These are phyloP conservation scores for Tokudaia tokunoshimensis DNA, from an alignment of 2,797 vertebrate species.

Conservation along the genomic window DNA sequence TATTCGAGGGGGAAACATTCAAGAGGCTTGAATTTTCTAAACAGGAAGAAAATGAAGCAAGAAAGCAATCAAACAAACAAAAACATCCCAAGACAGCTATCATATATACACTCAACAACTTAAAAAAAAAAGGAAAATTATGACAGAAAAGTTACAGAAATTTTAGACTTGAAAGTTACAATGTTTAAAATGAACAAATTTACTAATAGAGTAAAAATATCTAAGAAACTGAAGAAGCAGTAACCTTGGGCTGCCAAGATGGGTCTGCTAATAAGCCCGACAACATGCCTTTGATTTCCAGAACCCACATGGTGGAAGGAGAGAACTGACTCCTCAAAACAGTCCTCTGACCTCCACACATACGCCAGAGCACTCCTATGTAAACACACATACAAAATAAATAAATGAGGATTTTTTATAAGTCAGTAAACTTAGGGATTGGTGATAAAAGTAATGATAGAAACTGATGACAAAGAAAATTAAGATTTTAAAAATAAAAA, in stretches of 20 bases:
- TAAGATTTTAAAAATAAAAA: background rate
- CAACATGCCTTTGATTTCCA: background rate
- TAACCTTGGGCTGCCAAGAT: background rate
- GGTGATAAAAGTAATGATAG: conserved; percentile 1
- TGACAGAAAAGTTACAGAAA: background rate
- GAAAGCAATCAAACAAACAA: background rate
- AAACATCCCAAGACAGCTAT: background rate
- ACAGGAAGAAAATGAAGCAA: background rate
- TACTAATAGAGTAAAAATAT: background rate
- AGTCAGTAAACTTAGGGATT: background rate
- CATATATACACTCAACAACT: background rate
- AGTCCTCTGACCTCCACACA: background rate
- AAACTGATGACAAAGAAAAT: conserved; percentile 24
- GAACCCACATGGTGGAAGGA: background rate
- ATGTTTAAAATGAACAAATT: conserved; percentile 16
- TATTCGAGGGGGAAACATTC: background rate
- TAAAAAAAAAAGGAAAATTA: background rate
- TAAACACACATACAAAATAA: background rate
- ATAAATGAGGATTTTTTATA: background rate
- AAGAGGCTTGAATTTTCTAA: background rate
- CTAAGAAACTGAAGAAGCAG: background rate
- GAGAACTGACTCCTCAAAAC: background rate
- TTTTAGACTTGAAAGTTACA: background rate
- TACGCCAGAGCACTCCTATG: background rate
- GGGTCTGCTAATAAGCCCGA: background rate